phyloP scores from a whole-genome alignment of 2,113 vertebrate species.

The Pygoscelis antarcticus region DNA sequence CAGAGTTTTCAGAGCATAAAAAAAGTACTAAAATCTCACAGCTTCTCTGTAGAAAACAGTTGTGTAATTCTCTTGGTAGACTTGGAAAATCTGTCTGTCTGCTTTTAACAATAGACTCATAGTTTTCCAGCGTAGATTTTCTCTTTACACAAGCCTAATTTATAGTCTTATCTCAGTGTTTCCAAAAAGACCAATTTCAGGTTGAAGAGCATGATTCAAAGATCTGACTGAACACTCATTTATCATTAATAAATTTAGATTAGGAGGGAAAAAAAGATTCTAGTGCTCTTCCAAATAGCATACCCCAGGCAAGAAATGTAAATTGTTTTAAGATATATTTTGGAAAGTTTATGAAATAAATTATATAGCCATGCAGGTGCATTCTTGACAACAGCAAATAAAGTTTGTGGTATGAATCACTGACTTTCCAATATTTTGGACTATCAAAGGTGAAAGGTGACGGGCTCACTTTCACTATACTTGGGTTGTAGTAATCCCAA shows the following conservation, averaged over 20 bases:
- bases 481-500: not conserved
- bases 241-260: conserved; percentile 20
- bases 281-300: not conserved
- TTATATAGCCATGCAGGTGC: not conserved
- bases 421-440: not conserved
- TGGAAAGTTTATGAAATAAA: not conserved
- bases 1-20: conserved; percentile 58
- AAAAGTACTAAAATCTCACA: not conserved
- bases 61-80: conserved; percentile 30
- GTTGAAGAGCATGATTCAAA: not conserved
- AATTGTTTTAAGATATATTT: not conserved
- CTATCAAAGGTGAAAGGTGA: not conserved
- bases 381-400: not conserved
- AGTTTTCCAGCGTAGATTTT: not conserved
- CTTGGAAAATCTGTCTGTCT: not conserved
- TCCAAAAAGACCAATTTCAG: not conserved
- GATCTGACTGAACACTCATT: not conserved
- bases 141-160: not conserved
- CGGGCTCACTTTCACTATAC: not conserved
- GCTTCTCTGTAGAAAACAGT: not conserved
- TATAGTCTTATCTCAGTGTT: conserved; percentile 1
- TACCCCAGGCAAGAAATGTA: not conserved
- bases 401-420: not conserved
- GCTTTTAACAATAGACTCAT: not conserved
- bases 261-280: not conserved